Evolutionary conservation across 2,797 vertebrate genomes (phyloP).

Genomic region (Chaetodon trifasciatus): DNA sequence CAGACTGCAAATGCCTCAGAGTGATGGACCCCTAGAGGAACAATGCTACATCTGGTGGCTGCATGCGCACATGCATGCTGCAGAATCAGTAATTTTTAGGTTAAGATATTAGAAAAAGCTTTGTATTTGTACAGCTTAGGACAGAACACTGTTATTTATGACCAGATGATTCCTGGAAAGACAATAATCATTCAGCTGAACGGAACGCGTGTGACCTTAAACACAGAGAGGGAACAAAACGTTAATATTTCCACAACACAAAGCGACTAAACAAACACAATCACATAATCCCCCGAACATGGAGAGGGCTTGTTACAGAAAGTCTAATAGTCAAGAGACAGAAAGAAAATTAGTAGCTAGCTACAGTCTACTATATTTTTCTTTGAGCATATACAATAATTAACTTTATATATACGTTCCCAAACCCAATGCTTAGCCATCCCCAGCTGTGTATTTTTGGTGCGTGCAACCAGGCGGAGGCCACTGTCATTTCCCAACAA

Average conservation of each 20-base stretch:
- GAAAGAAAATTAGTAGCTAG: slow-evolving; percentile 81
- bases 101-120: background rate
- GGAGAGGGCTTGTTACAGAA: slow-evolving; percentile 73
- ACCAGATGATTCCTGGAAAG: background rate
- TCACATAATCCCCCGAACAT: slow-evolving; percentile 59
- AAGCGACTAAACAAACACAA: slow-evolving; percentile 53
- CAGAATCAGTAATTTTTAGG: slow-evolving; percentile 5
- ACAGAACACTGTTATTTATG: slow-evolving; percentile 7
- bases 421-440: slow-evolving; percentile 78
- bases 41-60: slow-evolving; percentile 77
- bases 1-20: slow-evolving; percentile 5
- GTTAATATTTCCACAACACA: slow-evolving; percentile 44
- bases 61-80: slow-evolving; percentile 50
- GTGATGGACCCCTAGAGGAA: slow-evolving; percentile 35
- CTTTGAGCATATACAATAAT: slow-evolving; percentile 86
- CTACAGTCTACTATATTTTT: slow-evolving; percentile 83
- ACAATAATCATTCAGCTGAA: slow-evolving; percentile 17
- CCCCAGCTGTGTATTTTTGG: slow-evolving; percentile 82
- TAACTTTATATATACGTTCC: slow-evolving; percentile 84
- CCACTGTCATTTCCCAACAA: slow-evolving; percentile 82
- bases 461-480: slow-evolving; percentile 76
- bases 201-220: slow-evolving; percentile 4
- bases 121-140: slow-evolving; percentile 3
- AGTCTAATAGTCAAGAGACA: slow-evolving; percentile 77
- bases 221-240: slow-evolving; percentile 9